Percentiles rank a stretch among this genome's conserved stretches.
Conservation (phyloP, 2,797 vertebrate genomes). For the Brachymystax lenok region DNA sequence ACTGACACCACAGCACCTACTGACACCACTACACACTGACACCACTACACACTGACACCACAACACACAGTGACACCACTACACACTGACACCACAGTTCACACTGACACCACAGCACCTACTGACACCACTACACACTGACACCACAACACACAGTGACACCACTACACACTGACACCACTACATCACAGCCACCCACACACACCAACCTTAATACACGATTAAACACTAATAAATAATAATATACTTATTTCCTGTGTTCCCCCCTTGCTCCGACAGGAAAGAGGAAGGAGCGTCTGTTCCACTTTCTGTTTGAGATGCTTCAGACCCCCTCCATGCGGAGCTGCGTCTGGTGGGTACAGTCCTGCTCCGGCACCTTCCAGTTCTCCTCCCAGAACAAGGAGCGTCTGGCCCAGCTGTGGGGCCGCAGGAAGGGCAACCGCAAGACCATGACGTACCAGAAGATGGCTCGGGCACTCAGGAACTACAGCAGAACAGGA, state of each 20-base stretch:
- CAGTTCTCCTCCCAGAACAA: constrained; percentile 86
- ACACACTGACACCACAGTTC: no score
- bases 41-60: no score
- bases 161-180: no score
- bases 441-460: constrained; percentile 86
- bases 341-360: constrained; percentile 85
- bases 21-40: no score
- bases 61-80: no score
- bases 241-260: constrained; percentile 25
- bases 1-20: no score
- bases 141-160: no score
- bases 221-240: neutral
- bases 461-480: constrained; percentile 81
- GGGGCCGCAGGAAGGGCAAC: constrained; percentile 81
- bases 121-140: no score
- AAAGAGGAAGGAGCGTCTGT: constrained; percentile 81
- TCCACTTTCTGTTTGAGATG: constrained; percentile 85
- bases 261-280: constrained; percentile 57
- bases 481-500: constrained; percentile 81
- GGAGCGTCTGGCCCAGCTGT: constrained; percentile 79
- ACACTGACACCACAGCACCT: no score
- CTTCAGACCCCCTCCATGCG: constrained; percentile 82
- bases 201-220: neutral
- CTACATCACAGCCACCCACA: neutral
- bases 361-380: constrained; percentile 76